Percentiles rank a stretch among this genome's conserved stretches.
phyloP scores from a whole-genome alignment of 1,140 invertebrate genomes.

The Lepidostoma basale region DNA sequence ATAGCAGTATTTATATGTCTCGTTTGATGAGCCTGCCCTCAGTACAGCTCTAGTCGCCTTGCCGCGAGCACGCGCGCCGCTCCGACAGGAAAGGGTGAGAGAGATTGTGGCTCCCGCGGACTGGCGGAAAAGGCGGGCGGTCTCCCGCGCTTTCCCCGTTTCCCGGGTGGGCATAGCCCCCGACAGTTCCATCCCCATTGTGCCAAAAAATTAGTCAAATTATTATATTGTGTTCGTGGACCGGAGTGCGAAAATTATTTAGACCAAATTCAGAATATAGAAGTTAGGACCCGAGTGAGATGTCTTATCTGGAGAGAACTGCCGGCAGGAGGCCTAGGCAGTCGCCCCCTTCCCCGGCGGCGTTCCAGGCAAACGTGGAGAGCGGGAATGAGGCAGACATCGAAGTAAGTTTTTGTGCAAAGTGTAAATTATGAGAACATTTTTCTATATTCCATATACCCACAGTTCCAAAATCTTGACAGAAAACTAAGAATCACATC shows the following conservation, averaged over 20 bases:
- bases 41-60: slow-evolving; percentile 65
- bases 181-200: background rate
- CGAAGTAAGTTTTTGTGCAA: background rate
- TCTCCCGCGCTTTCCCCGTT: slow-evolving; percentile 47
- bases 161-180: background rate
- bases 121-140: slow-evolving; percentile 48
- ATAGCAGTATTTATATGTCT: no score
- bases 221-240: slow-evolving; percentile 6
- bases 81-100: slow-evolving; percentile 61
- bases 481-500: no score
- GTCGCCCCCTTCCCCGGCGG: background rate
- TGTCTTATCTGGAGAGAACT: slow-evolving; percentile 1
- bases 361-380: background rate
- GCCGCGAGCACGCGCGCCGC: slow-evolving; percentile 59
- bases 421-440: no score
- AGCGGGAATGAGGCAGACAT: background rate
- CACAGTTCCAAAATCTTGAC: no score
- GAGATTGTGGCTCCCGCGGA: slow-evolving; percentile 48
- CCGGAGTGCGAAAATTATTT: background rate
- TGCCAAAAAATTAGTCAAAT: background rate
- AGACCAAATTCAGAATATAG: slow-evolving; percentile 12
- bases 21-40: slow-evolving; percentile 35
- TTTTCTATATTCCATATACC: no score
- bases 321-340: background rate
- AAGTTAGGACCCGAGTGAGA: slow-evolving; percentile 2